These are phyloP conservation scores for Lepidurus couesii DNA, from an alignment of 1,140 invertebrate genomes.

Conservation along the genomic window DNA sequence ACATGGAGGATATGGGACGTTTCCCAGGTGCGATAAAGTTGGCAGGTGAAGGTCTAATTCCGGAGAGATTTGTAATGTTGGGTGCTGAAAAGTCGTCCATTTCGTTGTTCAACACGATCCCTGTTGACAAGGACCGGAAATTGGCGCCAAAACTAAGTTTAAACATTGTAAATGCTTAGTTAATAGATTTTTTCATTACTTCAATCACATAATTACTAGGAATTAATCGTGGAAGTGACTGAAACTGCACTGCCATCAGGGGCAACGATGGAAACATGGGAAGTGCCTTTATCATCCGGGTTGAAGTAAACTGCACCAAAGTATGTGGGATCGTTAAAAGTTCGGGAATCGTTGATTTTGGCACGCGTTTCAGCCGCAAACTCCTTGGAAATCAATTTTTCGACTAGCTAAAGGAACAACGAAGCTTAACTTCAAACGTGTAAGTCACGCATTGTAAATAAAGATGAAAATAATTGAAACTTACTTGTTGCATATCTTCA, in stretches of 20 bases:
- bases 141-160: conserved; percentile 66
- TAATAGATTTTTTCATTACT: no score
- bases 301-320: conserved; percentile 60
- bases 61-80: conserved; percentile 67
- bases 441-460: neutral
- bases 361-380: conserved; percentile 58
- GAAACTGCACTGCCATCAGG: conserved; percentile 86
- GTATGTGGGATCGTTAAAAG: conserved; percentile 57
- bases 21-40: conserved; percentile 73
- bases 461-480: neutral
- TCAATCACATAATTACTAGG: conserved; percentile 62
- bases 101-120: conserved; percentile 85
- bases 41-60: conserved; percentile 60
- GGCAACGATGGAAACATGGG: conserved; percentile 80
- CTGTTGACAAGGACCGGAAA: conserved; percentile 68
- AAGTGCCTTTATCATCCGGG: conserved; percentile 72
- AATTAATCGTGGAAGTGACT: conserved; percentile 86
- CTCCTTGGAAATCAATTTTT: conserved; percentile 57
- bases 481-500: conserved; percentile 58
- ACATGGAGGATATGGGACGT: conserved; percentile 85
- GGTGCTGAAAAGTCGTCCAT: conserved; percentile 94
- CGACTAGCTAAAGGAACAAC: conserved; percentile 49
- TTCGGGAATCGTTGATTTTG: conserved; percentile 62
- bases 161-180: neutral
- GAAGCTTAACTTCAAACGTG: neutral